Evolutionary conservation across 2,113 vertebrate species (phyloP), one percentile per base, ranked within the genome.

Genomic region (Nothocercus julius): DNA sequence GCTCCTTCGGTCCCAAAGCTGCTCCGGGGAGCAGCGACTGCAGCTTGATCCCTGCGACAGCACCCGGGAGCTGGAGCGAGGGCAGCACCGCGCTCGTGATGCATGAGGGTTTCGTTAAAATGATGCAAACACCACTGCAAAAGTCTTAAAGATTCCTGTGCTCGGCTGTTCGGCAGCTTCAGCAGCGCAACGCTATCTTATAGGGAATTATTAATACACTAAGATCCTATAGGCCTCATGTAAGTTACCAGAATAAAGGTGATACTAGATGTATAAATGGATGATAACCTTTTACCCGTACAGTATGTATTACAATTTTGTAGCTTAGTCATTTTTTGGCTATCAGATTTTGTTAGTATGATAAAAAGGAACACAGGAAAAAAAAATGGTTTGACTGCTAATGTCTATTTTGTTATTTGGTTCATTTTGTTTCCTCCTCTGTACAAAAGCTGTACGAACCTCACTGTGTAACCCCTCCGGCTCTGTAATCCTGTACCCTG

Each of bases 311-410:
- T 82, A 96, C 92, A 88, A 90, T 97, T 97, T 97, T 97, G 96
- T 97, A 97, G 97, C 91, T 95, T 97, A 97, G 96, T 96, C 86
- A 90, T 97, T 97, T 97, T 97, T 97, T 95, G 96, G 96, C 96
- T 95, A 95, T 96, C 70, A 25, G 77, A 96, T 97, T 97, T 97
- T 97, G 92, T 96, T 95, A 95, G 96, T 93, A 96, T 18, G 92
- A 95, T 94, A 70, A 95, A 72, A 89, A 61, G 49, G 49, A 49
- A 49, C 49, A 49, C 21, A 24, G 21, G 47, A 91, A 93, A 16
- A 10, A 17, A 25, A 87, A 88, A 78, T 72, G 16, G 90, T 95
- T 96, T 82, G 95, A 96, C 91, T 91, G 96, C 96, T 92, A 85
- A 66, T 90, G 96, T 96, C 93, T 97, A 88, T 97, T 97, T 97